phyloP scores from a whole-genome alignment of 2,888 invertebrate genomes.

The Suillia variegata region DNA sequence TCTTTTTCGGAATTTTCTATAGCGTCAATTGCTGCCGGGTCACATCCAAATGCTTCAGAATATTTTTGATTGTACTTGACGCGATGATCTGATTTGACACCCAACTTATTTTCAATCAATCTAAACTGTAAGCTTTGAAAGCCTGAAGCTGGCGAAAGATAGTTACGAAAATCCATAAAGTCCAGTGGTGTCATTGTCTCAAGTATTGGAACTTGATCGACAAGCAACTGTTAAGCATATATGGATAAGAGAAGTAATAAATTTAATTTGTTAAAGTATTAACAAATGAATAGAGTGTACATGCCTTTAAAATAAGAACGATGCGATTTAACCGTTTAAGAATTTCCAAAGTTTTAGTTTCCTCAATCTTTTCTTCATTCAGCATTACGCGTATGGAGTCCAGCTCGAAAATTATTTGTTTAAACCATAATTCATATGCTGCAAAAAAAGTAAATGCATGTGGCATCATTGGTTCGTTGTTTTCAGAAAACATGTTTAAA shows the following conservation, averaged over 20 bases:
- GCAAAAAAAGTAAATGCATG: constrained; percentile 43
- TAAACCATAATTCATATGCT: constrained; percentile 99
- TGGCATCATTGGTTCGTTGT: too few relatives aligned
- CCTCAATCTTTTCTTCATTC: constrained; percentile 77
- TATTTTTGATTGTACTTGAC: constrained; percentile 95
- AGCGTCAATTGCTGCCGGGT: constrained; percentile 67
- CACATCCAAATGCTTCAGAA: constrained; percentile 80
- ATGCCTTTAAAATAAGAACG: constrained; percentile 88
- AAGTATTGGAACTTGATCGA: constrained; percentile 95
- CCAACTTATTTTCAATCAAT: constrained; percentile 91
- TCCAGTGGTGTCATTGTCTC: constrained; percentile 99
- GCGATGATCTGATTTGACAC: constrained; percentile 79
- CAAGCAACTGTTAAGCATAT: constrained; percentile 85
- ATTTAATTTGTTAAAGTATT: too few relatives aligned
- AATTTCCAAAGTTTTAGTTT: constrained; percentile 90
- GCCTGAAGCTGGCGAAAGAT: constrained; percentile 93
- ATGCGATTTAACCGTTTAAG: constrained; percentile 89
- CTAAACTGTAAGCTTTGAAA: constrained; percentile 98
- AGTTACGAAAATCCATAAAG: constrained; percentile 96
- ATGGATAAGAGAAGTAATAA: background rate
- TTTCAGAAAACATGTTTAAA: too few relatives aligned
- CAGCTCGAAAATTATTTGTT: constrained; percentile 96
- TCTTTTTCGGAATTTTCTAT: constrained; percentile 77
- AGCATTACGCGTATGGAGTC: constrained; percentile 89
- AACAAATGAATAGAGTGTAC: background rate